phyloP scores from a whole-genome alignment of 2,113 vertebrate species.

The Equus przewalskii region DNA sequence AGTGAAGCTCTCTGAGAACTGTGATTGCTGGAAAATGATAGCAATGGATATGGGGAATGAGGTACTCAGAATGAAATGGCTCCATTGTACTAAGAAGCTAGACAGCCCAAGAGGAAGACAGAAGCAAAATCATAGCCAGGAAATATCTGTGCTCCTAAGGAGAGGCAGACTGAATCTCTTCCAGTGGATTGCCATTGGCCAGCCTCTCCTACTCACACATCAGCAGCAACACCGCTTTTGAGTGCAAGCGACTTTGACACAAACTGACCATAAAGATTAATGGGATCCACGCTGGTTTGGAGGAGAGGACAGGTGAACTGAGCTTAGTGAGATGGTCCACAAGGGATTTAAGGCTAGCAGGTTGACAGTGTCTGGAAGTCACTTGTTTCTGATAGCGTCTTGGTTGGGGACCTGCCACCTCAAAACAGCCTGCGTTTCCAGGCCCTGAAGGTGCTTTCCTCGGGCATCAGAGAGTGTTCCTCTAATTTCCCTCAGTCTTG shows the following conservation, averaged over 20 bases:
- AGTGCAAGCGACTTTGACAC: background rate
- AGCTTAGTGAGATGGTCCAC: background rate
- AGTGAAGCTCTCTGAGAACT: background rate
- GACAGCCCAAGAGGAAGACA: background rate
- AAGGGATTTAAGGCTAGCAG: background rate
- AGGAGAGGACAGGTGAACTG: background rate
- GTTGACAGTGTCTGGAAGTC: background rate
- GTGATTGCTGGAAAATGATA: background rate
- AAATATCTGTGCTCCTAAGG: background rate
- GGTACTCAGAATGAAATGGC: background rate
- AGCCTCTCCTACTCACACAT: background rate
- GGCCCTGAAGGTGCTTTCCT: background rate
- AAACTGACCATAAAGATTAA: background rate
- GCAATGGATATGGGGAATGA: fast-evolving
- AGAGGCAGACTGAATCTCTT: background rate
- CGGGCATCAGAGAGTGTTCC: fast-evolving
- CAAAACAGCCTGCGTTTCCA: background rate
- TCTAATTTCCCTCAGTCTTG: too few species aligned
- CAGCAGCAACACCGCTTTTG: background rate
- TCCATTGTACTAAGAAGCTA: background rate
- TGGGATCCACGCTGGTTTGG: background rate
- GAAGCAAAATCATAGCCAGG: background rate
- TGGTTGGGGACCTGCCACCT: background rate
- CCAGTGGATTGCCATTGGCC: background rate
- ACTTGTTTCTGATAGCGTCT: background rate